A percentile compares a stretch with the other conserved stretches of the same genome.
Conservation (phyloP, 2,888 invertebrate genomes). For the Syrphus vitripennis region DNA sequence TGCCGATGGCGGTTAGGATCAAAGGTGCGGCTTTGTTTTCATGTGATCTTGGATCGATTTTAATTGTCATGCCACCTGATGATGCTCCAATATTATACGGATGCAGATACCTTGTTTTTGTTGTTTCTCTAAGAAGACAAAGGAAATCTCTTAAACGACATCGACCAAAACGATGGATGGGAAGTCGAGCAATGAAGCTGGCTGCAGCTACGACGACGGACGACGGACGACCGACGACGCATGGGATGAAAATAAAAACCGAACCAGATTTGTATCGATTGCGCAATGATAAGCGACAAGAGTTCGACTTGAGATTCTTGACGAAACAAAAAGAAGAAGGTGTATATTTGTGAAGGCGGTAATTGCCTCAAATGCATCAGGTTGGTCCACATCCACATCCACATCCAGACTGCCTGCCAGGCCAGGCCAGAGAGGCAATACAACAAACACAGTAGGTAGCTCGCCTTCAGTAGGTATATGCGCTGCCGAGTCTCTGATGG, state of each 20-base stretch:
- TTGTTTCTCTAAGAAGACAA: slow-evolving; percentile 39
- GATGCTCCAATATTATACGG: slow-evolving; percentile 71
- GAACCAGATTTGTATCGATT: slow-evolving; percentile 68
- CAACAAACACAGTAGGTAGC: slow-evolving; percentile 10
- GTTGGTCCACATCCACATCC: slow-evolving; percentile 1
- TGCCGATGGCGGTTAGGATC: slow-evolving; percentile 56
- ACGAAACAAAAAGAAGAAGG: background rate
- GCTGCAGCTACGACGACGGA: background rate
- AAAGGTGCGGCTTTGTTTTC: slow-evolving; percentile 65
- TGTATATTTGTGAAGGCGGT: slow-evolving; percentile 69
- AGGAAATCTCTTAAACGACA: slow-evolving; percentile 48
- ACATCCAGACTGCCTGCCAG: background rate
- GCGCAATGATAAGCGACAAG: slow-evolving; percentile 43
- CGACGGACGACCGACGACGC: background rate
- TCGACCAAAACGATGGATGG: background rate
- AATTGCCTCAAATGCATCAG: slow-evolving; percentile 57
- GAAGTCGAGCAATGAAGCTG: background rate
- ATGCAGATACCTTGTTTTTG: slow-evolving; percentile 57
- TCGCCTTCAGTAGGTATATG: slow-evolving; percentile 1
- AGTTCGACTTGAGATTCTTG: background rate
- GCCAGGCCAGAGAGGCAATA: background rate
- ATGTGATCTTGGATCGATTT: slow-evolving; percentile 71
- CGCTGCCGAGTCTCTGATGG: slow-evolving; percentile 1
- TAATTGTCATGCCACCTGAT: slow-evolving; percentile 76
- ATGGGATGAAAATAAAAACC: slow-evolving; percentile 13